Evolutionary conservation across 1,140 invertebrate genomes (phyloP), one percentile per base, ranked within the genome.

Genomic region (Nixonia krombeini): DNA sequence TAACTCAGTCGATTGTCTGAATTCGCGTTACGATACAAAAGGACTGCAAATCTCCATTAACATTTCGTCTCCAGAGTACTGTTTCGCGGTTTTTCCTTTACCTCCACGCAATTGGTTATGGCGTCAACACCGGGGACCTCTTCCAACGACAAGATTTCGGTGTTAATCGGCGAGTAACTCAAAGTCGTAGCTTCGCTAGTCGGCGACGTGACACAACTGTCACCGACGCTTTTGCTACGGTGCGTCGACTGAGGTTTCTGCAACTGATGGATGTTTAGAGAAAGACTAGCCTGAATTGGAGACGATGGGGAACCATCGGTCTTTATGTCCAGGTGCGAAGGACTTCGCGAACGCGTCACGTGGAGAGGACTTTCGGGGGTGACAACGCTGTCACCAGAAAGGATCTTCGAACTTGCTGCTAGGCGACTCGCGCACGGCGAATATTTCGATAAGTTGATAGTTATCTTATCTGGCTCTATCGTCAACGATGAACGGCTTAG

Each of bases 361-460:
- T 79, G 80, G 7, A 82, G 38, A 2, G 82, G 82, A 66, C 81
- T 83, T 4, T 82, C 80, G 0, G 73, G 78, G 52, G 70, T 77
- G 1, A 52, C 23, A 18, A 64, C 29, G 46, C 62, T 49, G 49
- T 82, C 78, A n/a, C 69, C 80, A 0, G 81, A 75, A 0, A 85
- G 52, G 18, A 85, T 84, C 40, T 84, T 85, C 4, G 84, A 84
- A 37, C 82, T 80, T 0, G 84, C 81, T 0, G 83, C 83, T 1
- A 85, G 58, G 15, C 84, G 74, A 28, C 81, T 82, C 3, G 84
- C 83, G 33, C 83, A 84, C 0, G 84, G 84, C n/a, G 84, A 85
- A 49, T 83, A 85, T 52, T 85, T 85, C 16, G 82, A 83, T 25
- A 84, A 29, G 47, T 81, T 84, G 15, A 82, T 66, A n/a, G 69